Evolutionary conservation across 2,888 invertebrate genomes (phyloP).

Genomic region (Tridacna gigas): DNA sequence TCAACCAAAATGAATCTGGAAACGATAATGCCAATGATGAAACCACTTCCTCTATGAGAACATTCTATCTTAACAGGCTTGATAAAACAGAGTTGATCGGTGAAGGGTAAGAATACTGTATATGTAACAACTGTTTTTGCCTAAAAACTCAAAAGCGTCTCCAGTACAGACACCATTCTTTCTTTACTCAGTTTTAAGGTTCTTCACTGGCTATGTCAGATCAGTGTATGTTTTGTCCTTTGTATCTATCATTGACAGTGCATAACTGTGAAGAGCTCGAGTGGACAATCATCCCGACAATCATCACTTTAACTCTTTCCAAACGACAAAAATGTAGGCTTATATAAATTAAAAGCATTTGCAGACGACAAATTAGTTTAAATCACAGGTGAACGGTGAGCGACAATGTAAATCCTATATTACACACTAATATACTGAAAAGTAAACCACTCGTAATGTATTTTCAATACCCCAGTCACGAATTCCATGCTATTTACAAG

Average conservation of each 20-base stretch:
- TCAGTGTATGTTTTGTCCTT: not conserved
- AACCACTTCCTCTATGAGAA: slow-evolving; percentile 3
- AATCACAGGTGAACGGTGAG: no score
- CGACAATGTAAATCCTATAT: no score
- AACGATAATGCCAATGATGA: not conserved
- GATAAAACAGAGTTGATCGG: slow-evolving; percentile 37
- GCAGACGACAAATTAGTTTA: no score
- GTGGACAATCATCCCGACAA: not conserved
- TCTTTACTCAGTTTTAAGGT: not conserved
- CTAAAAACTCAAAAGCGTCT: not conserved
- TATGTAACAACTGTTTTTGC: not conserved
- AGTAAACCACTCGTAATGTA: no score
- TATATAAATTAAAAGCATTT: not conserved
- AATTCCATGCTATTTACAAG: no score
- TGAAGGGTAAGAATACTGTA: slow-evolving; percentile 32
- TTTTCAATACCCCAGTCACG: no score
- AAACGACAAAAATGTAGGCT: not conserved
- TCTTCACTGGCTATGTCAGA: not conserved
- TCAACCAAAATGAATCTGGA: slow-evolving; percentile 5
- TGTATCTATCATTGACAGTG: not conserved
- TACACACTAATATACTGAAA: no score
- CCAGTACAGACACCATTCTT: no score
- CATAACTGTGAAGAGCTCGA: not conserved
- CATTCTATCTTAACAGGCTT: slow-evolving; percentile 39
- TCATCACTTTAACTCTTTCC: not conserved